Conservation (phyloP, 2,888 invertebrate species). For the Xiphydria camelus region DNA sequence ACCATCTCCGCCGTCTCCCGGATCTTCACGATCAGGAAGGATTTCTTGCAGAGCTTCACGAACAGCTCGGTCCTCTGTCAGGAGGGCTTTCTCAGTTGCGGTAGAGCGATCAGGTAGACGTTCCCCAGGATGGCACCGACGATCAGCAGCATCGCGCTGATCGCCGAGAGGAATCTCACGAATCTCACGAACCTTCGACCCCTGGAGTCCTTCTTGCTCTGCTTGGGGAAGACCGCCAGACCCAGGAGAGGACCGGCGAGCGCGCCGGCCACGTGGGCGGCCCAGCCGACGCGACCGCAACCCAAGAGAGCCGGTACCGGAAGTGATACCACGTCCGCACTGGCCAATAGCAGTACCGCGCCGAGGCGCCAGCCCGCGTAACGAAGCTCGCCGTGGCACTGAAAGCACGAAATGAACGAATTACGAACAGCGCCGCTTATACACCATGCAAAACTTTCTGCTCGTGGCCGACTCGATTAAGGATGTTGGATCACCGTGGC, state of each 20-base stretch:
- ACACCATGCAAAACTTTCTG: too few relatives aligned
- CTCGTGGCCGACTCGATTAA: too few relatives aligned
- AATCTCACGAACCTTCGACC: constrained; percentile 53
- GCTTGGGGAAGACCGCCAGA: constrained; percentile 61
- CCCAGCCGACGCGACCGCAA: constrained; percentile 65
- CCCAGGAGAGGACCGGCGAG: constrained; percentile 68
- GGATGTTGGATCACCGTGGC: too few relatives aligned
- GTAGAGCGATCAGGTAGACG: constrained; percentile 52
- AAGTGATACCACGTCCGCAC: constrained; percentile 66
- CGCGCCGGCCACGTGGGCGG: constrained; percentile 74
- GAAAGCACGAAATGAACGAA: background rate
- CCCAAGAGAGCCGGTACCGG: constrained; percentile 50
- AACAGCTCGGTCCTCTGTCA: constrained; percentile 54
- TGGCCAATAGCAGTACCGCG: constrained; percentile 66
- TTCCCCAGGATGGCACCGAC: constrained; percentile 53
- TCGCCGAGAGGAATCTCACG: constrained; percentile 48
- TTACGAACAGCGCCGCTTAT: too few relatives aligned
- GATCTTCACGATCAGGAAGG: constrained; percentile 53
- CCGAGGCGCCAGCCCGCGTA: constrained; percentile 54
- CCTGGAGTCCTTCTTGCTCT: constrained; percentile 52
- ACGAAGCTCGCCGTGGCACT: constrained; percentile 55
- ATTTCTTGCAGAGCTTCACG: constrained; percentile 50
- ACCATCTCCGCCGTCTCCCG: constrained; percentile 48
- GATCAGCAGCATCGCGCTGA: constrained; percentile 49
- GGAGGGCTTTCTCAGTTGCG: constrained; percentile 49